Base-by-base conservation (phyloP, 2,113 vertebrate genomes). In the Ibidorhyncha struthersii region DNA sequence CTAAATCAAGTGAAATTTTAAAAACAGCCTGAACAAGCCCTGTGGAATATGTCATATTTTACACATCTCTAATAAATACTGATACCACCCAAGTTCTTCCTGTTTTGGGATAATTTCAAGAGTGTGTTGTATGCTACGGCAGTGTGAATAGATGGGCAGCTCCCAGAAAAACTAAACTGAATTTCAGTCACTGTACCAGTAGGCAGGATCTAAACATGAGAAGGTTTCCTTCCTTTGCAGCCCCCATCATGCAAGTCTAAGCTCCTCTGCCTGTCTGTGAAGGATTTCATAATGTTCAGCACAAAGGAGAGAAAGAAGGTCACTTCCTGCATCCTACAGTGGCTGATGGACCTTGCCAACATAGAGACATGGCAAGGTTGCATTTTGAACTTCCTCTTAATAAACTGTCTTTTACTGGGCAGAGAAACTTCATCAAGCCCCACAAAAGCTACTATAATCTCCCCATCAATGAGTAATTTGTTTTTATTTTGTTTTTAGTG, bases 121-220 rank as follows among this genome's bases (percentile, higher is more conserved):
- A 40, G 6, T 13, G 16, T 72, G 36, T 36, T 59, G 22, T 56
- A 36, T 34, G 34, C 26, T 25, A 30, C 0, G 3, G 25, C 7
- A 34, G 16, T 45, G 23, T 38, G 34, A 76, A 38, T 3, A 11
- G 82, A 63, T 20, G 21, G 38, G 8, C 20, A 61, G 26, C 19
- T 59, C 22, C 26, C n/a, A 47, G 50, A 29, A 17, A 19, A 59
- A 82, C 47, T 14, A 69, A 53, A 38, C 1, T 0, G 29, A 36
- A 8, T 73, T 56, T 65, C 21, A 52, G 43, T 17, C 3, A 1
- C 25, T 4, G 1, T 18, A 11, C 26, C 32, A 25, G 40, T 1
- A 0, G 36, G 19, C 43, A 55, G 53, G 22, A n/a, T 43, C 25
- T 23, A 22, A 53, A 9, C 32, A 8, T 3, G 9, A 21, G 66